These are phyloP conservation scores for Eremobia ochroleuca DNA, from an alignment of 2,888 invertebrate genomes.

Conservation along the genomic window DNA sequence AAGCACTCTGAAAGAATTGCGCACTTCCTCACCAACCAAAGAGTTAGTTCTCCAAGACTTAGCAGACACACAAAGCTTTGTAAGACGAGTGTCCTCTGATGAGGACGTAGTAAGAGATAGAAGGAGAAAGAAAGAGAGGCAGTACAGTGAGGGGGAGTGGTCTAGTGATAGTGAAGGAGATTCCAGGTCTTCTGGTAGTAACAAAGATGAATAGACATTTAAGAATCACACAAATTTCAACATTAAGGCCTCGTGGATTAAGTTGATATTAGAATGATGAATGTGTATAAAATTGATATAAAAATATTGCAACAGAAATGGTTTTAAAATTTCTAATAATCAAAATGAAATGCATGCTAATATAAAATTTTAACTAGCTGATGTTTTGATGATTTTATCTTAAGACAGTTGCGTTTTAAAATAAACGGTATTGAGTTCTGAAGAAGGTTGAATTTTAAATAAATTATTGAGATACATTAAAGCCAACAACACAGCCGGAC, in stretches of 20 bases:
- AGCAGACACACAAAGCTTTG: constrained; percentile 61
- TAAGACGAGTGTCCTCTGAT: constrained; percentile 69
- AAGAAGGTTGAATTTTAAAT: constrained; percentile 2
- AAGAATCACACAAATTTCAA: constrained; percentile 19
- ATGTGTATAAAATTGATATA: not conserved
- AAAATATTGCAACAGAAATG: constrained; percentile 7
- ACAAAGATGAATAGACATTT: constrained; percentile 54
- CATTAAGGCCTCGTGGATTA: not conserved
- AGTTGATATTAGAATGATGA: constrained; percentile 24
- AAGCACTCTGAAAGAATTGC: constrained; percentile 82
- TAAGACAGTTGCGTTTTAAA: not conserved
- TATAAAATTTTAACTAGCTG: not conserved
- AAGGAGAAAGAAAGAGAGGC: constrained; percentile 78
- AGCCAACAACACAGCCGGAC: not conserved
- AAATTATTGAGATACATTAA: not conserved
- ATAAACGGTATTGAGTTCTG: not conserved
- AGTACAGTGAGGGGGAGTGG: constrained; percentile 89
- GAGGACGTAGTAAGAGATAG: constrained; percentile 70
- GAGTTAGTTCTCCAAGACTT: constrained; percentile 74
- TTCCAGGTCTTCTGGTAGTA: constrained; percentile 73
- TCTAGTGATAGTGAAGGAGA: constrained; percentile 85
- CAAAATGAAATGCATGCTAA: not conserved
- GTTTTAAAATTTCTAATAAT: not conserved
- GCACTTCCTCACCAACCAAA: constrained; percentile 83
- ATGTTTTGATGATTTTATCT: not conserved